Percentiles rank a stretch among this genome's conserved stretches.
phyloP scores from a whole-genome alignment of 2,113 vertebrate genomes.

The Anguilla rostrata region DNA sequence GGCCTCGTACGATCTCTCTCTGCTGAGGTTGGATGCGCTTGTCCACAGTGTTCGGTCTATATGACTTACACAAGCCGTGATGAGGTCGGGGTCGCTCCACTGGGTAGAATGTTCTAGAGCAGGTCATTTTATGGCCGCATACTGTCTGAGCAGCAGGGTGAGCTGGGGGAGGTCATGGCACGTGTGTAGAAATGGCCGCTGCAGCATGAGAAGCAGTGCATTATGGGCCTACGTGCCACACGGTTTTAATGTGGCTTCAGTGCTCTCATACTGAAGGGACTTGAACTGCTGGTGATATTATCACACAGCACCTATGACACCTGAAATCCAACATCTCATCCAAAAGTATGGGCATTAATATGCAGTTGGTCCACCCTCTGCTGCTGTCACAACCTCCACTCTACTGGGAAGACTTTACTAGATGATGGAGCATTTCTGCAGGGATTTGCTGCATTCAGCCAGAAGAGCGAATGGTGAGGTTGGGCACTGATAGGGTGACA shows the following conservation, averaged over 20 bases:
- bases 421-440: too few species aligned
- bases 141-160: neutral
- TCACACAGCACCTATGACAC: slow-evolving; percentile 12
- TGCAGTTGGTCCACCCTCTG: too few species aligned
- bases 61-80: neutral
- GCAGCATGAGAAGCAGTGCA: neutral
- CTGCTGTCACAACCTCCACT: too few species aligned
- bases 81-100: neutral
- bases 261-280: neutral
- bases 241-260: neutral
- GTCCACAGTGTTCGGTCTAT: neutral
- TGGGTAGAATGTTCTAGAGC: neutral
- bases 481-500: too few species aligned
- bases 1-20: too few species aligned
- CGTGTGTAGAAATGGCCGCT: neutral
- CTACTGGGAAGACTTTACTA: too few species aligned
- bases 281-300: neutral
- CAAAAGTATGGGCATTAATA: too few species aligned
- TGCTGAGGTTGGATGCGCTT: too few species aligned
- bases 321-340: neutral
- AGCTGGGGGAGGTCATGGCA: neutral
- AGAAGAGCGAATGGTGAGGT: too few species aligned
- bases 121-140: neutral
- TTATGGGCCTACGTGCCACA: neutral
- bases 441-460: too few species aligned